Evolutionary conservation across 64 coral and sea anemone genomes (phyloP).

Genomic region (Pachyseris speciosa): DNA sequence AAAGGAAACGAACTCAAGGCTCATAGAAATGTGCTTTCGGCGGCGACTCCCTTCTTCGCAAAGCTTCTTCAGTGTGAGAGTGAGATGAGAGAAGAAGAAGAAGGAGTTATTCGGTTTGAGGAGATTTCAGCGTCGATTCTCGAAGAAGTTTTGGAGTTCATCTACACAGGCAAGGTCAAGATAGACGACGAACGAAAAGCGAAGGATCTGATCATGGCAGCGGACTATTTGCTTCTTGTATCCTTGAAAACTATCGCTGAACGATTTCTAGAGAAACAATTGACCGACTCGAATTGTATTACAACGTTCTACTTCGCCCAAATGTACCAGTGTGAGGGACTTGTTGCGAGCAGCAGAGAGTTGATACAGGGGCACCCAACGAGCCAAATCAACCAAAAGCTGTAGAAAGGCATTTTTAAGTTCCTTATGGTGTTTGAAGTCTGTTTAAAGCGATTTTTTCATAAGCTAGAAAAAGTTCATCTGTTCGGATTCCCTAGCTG

Average conservation of each 20-base stretch:
- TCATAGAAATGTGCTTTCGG: background rate
- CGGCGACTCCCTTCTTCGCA: background rate
- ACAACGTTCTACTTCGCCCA: no score
- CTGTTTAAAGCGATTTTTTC: no score
- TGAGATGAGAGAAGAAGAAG: slow-evolving; percentile 34
- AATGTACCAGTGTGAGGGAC: no score
- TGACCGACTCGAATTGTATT: no score
- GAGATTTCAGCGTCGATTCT: background rate
- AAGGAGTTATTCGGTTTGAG: background rate
- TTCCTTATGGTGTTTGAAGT: no score
- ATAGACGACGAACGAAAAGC: background rate
- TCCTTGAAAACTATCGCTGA: no score
- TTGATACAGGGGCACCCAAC: background rate
- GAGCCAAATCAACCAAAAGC: no score
- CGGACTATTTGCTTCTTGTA: slow-evolving; percentile 15
- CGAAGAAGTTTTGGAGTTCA: background rate
- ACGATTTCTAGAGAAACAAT: no score
- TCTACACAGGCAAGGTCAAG: background rate
- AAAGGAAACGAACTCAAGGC: background rate
- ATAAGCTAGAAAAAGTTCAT: no score
- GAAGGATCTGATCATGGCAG: background rate
- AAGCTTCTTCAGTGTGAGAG: background rate
- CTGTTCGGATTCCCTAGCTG: no score
- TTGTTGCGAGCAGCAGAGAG: background rate
- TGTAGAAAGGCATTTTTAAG: no score